phyloP scores from a whole-genome alignment of 2,797 vertebrate species.

The Erethizon dorsatum region DNA sequence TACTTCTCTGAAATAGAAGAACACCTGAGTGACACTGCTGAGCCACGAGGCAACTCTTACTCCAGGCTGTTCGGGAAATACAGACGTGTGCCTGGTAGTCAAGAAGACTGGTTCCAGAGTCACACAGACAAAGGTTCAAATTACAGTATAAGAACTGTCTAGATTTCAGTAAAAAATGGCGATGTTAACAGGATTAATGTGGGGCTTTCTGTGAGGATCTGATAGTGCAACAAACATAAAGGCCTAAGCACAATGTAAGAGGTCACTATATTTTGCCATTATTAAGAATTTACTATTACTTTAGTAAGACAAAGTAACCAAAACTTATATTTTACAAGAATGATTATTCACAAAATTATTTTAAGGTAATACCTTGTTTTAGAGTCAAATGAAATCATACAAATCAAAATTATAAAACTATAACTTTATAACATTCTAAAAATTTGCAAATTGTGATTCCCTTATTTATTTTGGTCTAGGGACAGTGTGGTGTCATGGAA shows the following conservation, averaged over 20 bases:
- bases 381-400: constrained; percentile 8
- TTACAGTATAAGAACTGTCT: background rate
- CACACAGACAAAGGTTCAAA: background rate
- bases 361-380: constrained; percentile 52
- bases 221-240: constrained; percentile 19
- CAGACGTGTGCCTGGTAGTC: background rate
- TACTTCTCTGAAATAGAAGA: constrained; percentile 62
- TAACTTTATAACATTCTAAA: constrained; percentile 32
- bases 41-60: background rate
- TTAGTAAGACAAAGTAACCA: constrained; percentile 43
- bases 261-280: constrained; percentile 17
- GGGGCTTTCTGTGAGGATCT: constrained; percentile 32
- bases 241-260: background rate
- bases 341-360: constrained; percentile 57
- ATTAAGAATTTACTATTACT: constrained; percentile 51
- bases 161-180: background rate
- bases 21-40: constrained; percentile 27
- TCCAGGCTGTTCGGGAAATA: background rate
- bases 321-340: constrained; percentile 55
- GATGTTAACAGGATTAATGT: background rate
- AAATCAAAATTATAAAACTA: constrained; percentile 43
- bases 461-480: constrained; percentile 44
- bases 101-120: background rate
- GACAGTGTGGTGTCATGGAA: background rate
- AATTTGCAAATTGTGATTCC: constrained; percentile 26